Evolutionary conservation across 2,888 invertebrate genomes (phyloP).

Genomic region (Xestia ashworthii): DNA sequence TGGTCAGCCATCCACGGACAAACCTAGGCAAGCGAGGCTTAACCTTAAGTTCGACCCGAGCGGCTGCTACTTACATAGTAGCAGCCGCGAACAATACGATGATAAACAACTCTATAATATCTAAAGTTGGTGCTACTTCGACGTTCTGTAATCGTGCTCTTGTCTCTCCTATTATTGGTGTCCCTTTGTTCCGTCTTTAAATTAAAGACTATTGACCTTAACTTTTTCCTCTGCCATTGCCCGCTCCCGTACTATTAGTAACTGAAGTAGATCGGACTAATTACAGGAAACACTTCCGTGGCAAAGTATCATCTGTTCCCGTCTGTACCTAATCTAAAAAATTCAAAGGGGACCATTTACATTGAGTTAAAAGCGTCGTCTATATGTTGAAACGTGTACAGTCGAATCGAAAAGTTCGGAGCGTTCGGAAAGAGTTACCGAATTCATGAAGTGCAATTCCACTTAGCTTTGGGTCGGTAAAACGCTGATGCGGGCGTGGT

Average conservation of each 20-base stretch:
- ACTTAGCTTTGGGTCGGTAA: conserved; percentile 69
- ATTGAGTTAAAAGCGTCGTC: conserved; percentile 46
- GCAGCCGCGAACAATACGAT: too few species aligned
- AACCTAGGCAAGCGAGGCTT: too few species aligned
- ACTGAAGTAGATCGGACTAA: conserved; percentile 73
- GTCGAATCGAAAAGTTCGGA: conserved; percentile 42
- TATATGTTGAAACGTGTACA: conserved; percentile 34
- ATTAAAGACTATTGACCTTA: conserved; percentile 86
- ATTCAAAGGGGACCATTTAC: conserved; percentile 41
- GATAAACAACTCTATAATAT: conserved; percentile 72
- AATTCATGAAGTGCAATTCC: conserved; percentile 70
- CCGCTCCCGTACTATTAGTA: conserved; percentile 72
- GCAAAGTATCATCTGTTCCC: conserved; percentile 62
- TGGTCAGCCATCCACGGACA: too few species aligned
- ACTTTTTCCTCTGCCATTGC: conserved; percentile 78
- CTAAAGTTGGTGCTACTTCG: conserved; percentile 71
- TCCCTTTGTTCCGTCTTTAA: conserved; percentile 84
- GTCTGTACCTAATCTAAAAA: conserved; percentile 45
- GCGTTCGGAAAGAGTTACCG: conserved; percentile 63
- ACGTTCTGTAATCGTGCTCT: conserved; percentile 82
- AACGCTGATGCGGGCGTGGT: conserved; percentile 74
- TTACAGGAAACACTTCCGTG: conserved; percentile 69
- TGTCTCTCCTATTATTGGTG: conserved; percentile 83
- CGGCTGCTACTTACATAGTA: too few species aligned
- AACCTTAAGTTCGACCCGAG: too few species aligned